phyloP scores from a whole-genome alignment of 1,140 invertebrate species.

The Daktulosphaira vitifoliae region DNA sequence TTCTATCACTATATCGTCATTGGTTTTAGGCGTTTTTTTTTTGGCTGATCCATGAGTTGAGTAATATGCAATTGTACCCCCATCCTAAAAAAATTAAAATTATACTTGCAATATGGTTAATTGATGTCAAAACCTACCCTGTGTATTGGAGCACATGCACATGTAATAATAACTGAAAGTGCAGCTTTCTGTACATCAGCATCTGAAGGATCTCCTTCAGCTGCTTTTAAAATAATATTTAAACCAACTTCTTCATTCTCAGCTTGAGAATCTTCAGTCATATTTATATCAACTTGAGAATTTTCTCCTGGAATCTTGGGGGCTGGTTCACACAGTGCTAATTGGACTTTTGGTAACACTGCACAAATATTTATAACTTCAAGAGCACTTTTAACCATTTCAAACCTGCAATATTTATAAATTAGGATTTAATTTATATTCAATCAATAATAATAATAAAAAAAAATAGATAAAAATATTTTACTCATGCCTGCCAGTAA shows the following conservation, averaged over 20 bases:
- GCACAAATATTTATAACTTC: constrained; percentile 85
- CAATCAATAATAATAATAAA: neutral
- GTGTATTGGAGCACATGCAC: constrained; percentile 82
- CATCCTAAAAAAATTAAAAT: constrained; percentile 46
- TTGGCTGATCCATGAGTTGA: constrained; percentile 55
- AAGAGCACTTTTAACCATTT: constrained; percentile 79
- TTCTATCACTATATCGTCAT: constrained; percentile 75
- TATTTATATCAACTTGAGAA: constrained; percentile 56
- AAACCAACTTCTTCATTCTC: constrained; percentile 54
- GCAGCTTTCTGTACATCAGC: constrained; percentile 87
- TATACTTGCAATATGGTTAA: neutral
- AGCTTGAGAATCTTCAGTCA: constrained; percentile 55
- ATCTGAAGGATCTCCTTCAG: constrained; percentile 80
- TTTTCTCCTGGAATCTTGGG: neutral
- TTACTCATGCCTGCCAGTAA: constrained; percentile 60
- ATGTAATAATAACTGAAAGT: constrained; percentile 78
- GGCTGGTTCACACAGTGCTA: constrained; percentile 53
- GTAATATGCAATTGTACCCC: constrained; percentile 56
- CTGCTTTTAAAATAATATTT: constrained; percentile 59
- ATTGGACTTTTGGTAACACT: constrained; percentile 77
- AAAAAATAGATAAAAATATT: neutral
- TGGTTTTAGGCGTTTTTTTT: constrained; percentile 56
- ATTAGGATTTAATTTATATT: neutral
- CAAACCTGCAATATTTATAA: constrained; percentile 51
- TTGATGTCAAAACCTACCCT: constrained; percentile 50